These are phyloP conservation scores for Scaptomyza hsui DNA, from an alignment of 1,140 invertebrate species.

Conservation along the genomic window DNA sequence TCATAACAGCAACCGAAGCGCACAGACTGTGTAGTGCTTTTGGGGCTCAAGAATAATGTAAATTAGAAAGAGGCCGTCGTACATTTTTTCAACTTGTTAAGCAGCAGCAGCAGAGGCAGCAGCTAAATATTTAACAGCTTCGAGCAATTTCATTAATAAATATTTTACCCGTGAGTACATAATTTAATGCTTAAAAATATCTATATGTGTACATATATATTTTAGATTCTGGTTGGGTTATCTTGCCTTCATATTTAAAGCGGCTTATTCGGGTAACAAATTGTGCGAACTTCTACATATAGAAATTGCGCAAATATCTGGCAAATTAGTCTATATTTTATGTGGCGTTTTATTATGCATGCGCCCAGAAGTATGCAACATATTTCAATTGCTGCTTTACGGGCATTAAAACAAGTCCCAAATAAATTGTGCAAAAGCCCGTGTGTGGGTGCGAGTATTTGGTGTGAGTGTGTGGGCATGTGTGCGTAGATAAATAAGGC, in stretches of 20 bases:
- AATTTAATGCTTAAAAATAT: conserved; percentile 39
- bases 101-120: conserved; percentile 4
- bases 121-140: conserved; percentile 69
- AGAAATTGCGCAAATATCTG: conserved; percentile 48
- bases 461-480: not conserved
- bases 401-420: conserved; percentile 28
- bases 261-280: conserved; percentile 34
- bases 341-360: conserved; percentile 53
- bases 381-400: conserved; percentile 48
- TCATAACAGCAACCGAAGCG: conserved; percentile 22
- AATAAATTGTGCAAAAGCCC: conserved; percentile 51
- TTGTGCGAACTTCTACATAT: conserved; percentile 23
- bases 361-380: conserved; percentile 39
- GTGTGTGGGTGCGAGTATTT: conserved; percentile 1
- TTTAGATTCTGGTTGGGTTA: conserved; percentile 12
- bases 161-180: conserved; percentile 59
- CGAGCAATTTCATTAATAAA: conserved; percentile 74
- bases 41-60: conserved; percentile 33
- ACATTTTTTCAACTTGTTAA: conserved; percentile 56
- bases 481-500: conserved; percentile 9
- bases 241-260: conserved; percentile 22
- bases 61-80: conserved; percentile 33
- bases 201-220: conserved; percentile 5
- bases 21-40: not conserved
- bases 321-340: conserved; percentile 62